phyloP scores from a whole-genome alignment of 2,113 vertebrate species.

The Scolopax mira region DNA sequence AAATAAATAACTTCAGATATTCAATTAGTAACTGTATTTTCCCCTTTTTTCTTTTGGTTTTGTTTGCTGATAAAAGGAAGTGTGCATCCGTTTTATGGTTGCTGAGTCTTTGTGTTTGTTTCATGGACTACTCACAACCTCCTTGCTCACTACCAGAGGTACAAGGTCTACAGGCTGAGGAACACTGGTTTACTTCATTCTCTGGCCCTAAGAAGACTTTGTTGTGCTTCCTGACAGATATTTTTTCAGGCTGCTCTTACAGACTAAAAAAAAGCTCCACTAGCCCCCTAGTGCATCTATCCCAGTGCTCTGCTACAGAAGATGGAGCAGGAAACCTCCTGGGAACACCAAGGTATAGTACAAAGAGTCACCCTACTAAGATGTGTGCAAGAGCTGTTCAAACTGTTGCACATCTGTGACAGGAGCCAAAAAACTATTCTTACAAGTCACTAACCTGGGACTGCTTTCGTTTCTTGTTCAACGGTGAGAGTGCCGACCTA shows the following conservation, averaged over 20 bases:
- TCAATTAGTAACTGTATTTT: neutral
- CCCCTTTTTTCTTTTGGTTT: neutral
- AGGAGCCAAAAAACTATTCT: neutral
- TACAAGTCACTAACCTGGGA: neutral
- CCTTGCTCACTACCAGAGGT: neutral
- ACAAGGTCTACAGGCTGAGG: neutral
- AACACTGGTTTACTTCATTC: neutral
- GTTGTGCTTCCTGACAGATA: neutral
- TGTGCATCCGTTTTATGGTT: neutral
- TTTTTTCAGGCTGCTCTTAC: neutral
- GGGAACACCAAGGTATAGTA: neutral
- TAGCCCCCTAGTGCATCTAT: neutral
- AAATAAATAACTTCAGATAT: neutral
- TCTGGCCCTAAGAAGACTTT: neutral
- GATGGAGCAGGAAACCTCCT: neutral
- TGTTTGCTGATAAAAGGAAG: neutral
- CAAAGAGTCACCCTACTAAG: neutral
- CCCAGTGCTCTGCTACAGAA: neutral
- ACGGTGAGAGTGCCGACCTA: fast-evolving
- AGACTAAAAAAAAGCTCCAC: neutral
- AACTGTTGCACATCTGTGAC: neutral
- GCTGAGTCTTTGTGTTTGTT: neutral
- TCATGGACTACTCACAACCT: neutral
- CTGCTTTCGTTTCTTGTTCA: neutral
- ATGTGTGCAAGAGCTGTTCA: neutral